Base-by-base conservation (phyloP, 2,113 vertebrate species). In the Anolis carolinensis region DNA sequence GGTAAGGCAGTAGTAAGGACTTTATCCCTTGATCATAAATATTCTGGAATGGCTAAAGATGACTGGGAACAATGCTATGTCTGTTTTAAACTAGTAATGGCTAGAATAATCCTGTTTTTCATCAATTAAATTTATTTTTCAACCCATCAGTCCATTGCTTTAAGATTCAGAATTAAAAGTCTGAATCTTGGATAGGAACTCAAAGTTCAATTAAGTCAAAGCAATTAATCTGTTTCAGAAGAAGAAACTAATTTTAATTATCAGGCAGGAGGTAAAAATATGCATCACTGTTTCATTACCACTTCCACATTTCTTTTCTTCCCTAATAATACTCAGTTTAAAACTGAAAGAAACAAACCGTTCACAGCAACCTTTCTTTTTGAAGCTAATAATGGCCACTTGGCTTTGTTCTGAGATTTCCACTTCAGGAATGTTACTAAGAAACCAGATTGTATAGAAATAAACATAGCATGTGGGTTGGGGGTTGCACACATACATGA, bases 81-180 rank as follows among this genome's bases (percentile, higher is more conserved):
- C 83, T 72, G 27, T 71, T 88, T 90, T 14, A 30, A 68, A 71
- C 10, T 30, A 89, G 76, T 62, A 80, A 72, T 88, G 74, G 83
- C 86, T 87, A 48, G 89, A 89, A 89, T 83, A 84, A 89, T 90
- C 77, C 50, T 88, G 81, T 52, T 91, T 68, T 92, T 90, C 65
- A 59, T 83, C 87, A 95, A 25, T 13, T 82, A 86, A 89, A 89
- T 93, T 73, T 82, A 94, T 94, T 44, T 86, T 83, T 87, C 89
- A 85, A 81, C 80, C 91, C 91, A 82, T 92, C 93, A 90, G 91
- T 92, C 89, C 44, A 44, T 50, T 1, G 0, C 90, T 84, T 86
- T 90, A 20, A 79, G 55, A 32, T 87, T 91, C 94, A 83, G 92
- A 91, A 93, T 93, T 90, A 94, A 83, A 90, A 88, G 88, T 79